Percentiles rank a stretch among this genome's conserved stretches.
Evolutionary conservation across 2,888 invertebrate genomes (phyloP).

Genomic region (Mythimna albipuncta): DNA sequence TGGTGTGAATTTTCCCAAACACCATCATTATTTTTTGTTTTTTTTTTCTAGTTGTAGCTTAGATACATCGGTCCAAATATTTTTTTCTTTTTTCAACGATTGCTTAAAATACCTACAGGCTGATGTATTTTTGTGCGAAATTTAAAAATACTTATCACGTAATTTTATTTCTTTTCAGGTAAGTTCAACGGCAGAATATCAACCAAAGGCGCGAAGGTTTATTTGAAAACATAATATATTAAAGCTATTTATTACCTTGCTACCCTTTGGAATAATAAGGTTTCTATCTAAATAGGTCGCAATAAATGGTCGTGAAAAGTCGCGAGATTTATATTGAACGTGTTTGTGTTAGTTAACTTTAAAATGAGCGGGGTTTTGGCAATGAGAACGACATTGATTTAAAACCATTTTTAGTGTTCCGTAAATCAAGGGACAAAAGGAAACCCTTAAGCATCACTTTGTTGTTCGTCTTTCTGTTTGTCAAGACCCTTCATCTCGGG

Average conservation of each 20-base stretch:
- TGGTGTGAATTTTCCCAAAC: too few relatives aligned
- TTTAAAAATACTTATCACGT: conserved; percentile 17
- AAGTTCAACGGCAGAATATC: conserved; percentile 33
- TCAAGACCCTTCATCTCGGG: too few relatives aligned
- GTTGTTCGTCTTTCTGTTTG: too few relatives aligned
- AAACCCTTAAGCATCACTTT: too few relatives aligned
- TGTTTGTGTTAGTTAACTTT: conserved; percentile 6
- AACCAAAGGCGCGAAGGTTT: conserved; percentile 24
- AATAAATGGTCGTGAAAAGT: conserved; percentile 27
- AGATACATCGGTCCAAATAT: too few relatives aligned
- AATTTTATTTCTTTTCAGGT: conserved; percentile 45
- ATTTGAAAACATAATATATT: conserved; percentile 36
- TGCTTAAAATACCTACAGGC: too few relatives aligned
- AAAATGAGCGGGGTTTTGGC: background rate
- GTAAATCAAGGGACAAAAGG: too few relatives aligned
- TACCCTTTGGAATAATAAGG: conserved; percentile 23
- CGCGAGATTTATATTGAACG: conserved; percentile 27
- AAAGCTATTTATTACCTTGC: conserved; percentile 35
- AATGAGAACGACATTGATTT: background rate
- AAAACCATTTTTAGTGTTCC: too few relatives aligned
- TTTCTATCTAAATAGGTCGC: conserved; percentile 29
- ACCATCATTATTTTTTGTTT: too few relatives aligned
- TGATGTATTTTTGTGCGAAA: too few relatives aligned
- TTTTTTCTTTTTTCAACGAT: too few relatives aligned
- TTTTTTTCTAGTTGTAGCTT: too few relatives aligned